Percentiles rank a stretch among this genome's conserved stretches.
Evolutionary conservation across 2,888 invertebrate genomes (phyloP).

Genomic region (Drosophila lutescens): DNA sequence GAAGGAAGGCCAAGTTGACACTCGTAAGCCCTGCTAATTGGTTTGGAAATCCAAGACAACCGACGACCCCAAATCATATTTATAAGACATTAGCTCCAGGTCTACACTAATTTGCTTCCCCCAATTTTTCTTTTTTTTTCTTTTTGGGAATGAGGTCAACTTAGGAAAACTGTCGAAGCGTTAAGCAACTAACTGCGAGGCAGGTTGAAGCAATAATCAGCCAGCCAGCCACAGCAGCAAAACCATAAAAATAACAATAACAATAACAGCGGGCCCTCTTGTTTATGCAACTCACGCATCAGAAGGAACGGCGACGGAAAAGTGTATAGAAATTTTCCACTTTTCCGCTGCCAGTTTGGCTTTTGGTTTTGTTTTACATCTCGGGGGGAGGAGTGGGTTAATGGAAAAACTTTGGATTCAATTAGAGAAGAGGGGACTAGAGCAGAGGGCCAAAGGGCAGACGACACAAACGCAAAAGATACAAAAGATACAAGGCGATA

Average conservation of each 20-base stretch:
- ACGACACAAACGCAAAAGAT: slow-evolving; percentile 6
- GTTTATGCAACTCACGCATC: slow-evolving; percentile 70
- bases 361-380: slow-evolving; percentile 28
- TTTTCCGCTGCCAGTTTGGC: slow-evolving; percentile 58
- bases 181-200: slow-evolving; percentile 63
- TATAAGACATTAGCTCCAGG: slow-evolving; percentile 58
- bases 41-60: slow-evolving; percentile 49
- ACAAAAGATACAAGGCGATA: slow-evolving; percentile 11
- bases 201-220: slow-evolving; percentile 53
- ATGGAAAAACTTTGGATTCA: slow-evolving; percentile 50
- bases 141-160: slow-evolving; percentile 60
- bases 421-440: slow-evolving; percentile 33
- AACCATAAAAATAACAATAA: slow-evolving; percentile 1
- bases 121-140: background rate
- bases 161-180: slow-evolving; percentile 72
- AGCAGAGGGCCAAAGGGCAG: slow-evolving; percentile 39
- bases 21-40: slow-evolving; percentile 67
- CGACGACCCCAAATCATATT: slow-evolving; percentile 47
- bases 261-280: slow-evolving; percentile 47
- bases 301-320: slow-evolving; percentile 59
- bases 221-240: slow-evolving; percentile 33
- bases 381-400: slow-evolving; percentile 20
- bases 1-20: slow-evolving; percentile 45
- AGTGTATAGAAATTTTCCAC: slow-evolving; percentile 59
- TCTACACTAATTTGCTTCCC: slow-evolving; percentile 58